Evolutionary conservation across 1,140 invertebrate genomes (phyloP), one percentile per base, ranked within the genome.

Genomic region (Pteromalus puparum): DNA sequence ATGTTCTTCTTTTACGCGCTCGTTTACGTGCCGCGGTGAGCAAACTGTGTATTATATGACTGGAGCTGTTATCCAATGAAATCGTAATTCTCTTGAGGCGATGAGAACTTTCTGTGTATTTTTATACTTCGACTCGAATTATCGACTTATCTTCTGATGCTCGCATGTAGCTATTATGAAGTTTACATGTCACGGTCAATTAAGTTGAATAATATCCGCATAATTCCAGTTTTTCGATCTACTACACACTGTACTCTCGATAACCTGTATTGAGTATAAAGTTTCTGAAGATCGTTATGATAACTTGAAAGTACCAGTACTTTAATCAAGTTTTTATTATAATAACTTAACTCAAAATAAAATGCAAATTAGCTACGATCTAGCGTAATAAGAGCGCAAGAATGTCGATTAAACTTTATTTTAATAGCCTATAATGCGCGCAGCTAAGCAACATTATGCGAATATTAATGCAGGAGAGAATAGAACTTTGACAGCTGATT

Each of bases 61-160:
- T 26, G 67, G n/a, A n/a, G 6, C 65, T 68, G 7, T 26, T 28
- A 68, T 68, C 67, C n/a, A 61, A 21, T n/a, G 5, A 61, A 61
- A 61, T n/a, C 21, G 21, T 61, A 61, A 61, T n/a, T 61, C 6
- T 61, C 53, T 61, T 7, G 21, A 3, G 53, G 21, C 53, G 53
- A n/a, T 61, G 18, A 61, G 18, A 61, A 61, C 5, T 7, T 21
- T 21, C 15, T 21, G 6, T 77, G 7, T 61, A 77, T 7, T 77
- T 61, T 77, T 38, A 61, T 30, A 61, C 3, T 77, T 13, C 10
- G 12, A 77, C 15, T 77, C 18, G 30, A 77, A 77, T 77, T 77
- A 78, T 78, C 53, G 34, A 65, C 28, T 78, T 78, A 65, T 61
- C 53, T 61, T 61, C 1, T 53, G 48, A 2, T 61, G 15, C 38